phyloP scores from a whole-genome alignment of 2,888 invertebrate species.

The Cantharis nigra region DNA sequence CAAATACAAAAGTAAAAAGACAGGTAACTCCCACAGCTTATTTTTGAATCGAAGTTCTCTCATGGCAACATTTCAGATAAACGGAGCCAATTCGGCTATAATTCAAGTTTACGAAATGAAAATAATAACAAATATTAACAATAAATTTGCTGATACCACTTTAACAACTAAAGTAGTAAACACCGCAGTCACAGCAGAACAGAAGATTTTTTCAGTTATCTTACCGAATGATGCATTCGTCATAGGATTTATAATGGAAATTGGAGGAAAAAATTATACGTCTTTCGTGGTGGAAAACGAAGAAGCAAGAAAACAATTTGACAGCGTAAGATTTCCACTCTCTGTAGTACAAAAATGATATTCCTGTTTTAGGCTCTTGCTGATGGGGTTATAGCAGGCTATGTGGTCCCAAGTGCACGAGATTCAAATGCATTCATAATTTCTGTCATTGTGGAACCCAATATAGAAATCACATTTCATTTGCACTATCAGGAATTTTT shows the following conservation, averaged over 20 bases:
- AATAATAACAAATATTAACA: slow-evolving; percentile 64
- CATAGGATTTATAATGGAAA: slow-evolving; percentile 69
- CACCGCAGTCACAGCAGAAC: slow-evolving; percentile 62
- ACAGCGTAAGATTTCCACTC: slow-evolving; percentile 36
- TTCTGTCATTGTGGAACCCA: slow-evolving; percentile 68
- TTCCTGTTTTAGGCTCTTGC: slow-evolving; percentile 57
- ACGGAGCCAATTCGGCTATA: background rate
- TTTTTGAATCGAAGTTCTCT: too few species aligned
- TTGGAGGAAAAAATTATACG: slow-evolving; percentile 65
- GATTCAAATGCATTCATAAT: slow-evolving; percentile 74
- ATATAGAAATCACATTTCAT: slow-evolving; percentile 67
- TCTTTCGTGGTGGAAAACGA: slow-evolving; percentile 69
- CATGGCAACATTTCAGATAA: background rate
- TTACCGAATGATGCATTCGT: slow-evolving; percentile 73
- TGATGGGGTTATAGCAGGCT: slow-evolving; percentile 64
- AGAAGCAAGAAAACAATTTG: slow-evolving; percentile 61
- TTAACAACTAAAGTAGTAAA: slow-evolving; percentile 69
- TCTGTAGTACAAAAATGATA: background rate
- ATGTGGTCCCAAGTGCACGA: slow-evolving; percentile 66
- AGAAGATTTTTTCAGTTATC: slow-evolving; percentile 67
- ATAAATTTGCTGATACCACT: slow-evolving; percentile 68
- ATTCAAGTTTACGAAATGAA: slow-evolving; percentile 64
- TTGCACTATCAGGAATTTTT: slow-evolving; percentile 76
- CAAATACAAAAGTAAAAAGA: background rate
- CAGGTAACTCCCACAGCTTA: background rate